Percentiles rank a stretch among this genome's conserved stretches.
These are phyloP conservation scores for Athalia cordata DNA, from an alignment of 2,888 invertebrate species.

Conservation along the genomic window DNA sequence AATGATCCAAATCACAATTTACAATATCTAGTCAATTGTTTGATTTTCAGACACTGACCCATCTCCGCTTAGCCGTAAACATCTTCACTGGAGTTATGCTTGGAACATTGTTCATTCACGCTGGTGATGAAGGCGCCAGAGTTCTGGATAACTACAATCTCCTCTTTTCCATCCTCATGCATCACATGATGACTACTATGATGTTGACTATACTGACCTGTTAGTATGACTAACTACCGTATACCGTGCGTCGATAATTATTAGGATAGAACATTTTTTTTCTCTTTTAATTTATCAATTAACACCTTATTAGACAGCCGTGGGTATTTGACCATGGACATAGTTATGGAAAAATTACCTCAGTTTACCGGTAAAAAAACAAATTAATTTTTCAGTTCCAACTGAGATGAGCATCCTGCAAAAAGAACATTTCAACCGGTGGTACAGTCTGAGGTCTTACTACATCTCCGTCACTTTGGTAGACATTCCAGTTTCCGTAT, in stretches of 20 bases:
- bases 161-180: slow-evolving; percentile 93
- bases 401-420: slow-evolving; percentile 87
- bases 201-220: slow-evolving; percentile 92
- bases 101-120: slow-evolving; percentile 83
- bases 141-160: slow-evolving; percentile 91
- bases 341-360: slow-evolving; percentile 36
- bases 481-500: slow-evolving; percentile 86
- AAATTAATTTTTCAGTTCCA: slow-evolving; percentile 77
- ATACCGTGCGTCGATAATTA: background rate
- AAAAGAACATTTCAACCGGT: slow-evolving; percentile 92
- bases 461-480: slow-evolving; percentile 85
- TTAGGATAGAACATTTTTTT: background rate
- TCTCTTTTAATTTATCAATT: background rate
- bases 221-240: slow-evolving; percentile 73
- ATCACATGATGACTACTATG: slow-evolving; percentile 94
- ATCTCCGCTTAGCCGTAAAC: slow-evolving; percentile 85
- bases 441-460: slow-evolving; percentile 91
- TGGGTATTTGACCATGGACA: slow-evolving; percentile 21
- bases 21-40: slow-evolving; percentile 3
- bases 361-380: too few relatives aligned
- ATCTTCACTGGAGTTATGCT: slow-evolving; percentile 85
- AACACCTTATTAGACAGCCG: slow-evolving; percentile 15
- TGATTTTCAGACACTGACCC: slow-evolving; percentile 82
- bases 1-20: background rate
- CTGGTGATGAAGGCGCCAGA: slow-evolving; percentile 85